phyloP scores from a whole-genome alignment of 2,888 invertebrate species.

The Dryomyza anilis region DNA sequence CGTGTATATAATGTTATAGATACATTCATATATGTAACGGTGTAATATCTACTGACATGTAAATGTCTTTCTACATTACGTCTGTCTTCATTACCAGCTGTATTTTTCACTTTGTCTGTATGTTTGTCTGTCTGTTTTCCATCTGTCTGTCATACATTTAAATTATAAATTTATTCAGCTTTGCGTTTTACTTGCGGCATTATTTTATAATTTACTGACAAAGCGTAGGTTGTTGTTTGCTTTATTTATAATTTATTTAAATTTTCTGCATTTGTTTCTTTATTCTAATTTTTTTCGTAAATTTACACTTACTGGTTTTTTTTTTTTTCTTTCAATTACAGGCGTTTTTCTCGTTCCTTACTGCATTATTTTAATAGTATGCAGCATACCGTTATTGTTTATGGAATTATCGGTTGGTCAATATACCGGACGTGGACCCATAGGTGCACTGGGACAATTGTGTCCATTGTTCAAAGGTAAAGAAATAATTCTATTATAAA shows the following conservation, averaged over 20 bases:
- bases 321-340: constrained; percentile 59
- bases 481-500: too few relatives aligned
- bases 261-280: too few relatives aligned
- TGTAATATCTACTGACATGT: too few relatives aligned
- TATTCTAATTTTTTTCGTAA: not conserved
- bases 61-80: constrained; percentile 7
- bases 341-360: constrained; percentile 95
- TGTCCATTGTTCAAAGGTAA: constrained; percentile 95
- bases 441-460: constrained; percentile 87
- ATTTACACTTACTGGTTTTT: too few relatives aligned
- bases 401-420: constrained; percentile 94
- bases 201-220: not conserved
- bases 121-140: not conserved
- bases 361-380: constrained; percentile 86
- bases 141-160: not conserved
- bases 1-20: too few relatives aligned
- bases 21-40: too few relatives aligned
- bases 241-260: constrained; percentile 15
- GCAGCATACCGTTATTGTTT: constrained; percentile 90
- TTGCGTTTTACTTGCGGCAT: not conserved
- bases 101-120: not conserved
- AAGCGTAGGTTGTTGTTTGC: not conserved
- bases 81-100: constrained; percentile 15
- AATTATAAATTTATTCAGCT: constrained; percentile 8
- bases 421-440: constrained; percentile 89